phyloP scores from a whole-genome alignment of 1,140 invertebrate genomes.

The Paraescarpia echinospica region DNA sequence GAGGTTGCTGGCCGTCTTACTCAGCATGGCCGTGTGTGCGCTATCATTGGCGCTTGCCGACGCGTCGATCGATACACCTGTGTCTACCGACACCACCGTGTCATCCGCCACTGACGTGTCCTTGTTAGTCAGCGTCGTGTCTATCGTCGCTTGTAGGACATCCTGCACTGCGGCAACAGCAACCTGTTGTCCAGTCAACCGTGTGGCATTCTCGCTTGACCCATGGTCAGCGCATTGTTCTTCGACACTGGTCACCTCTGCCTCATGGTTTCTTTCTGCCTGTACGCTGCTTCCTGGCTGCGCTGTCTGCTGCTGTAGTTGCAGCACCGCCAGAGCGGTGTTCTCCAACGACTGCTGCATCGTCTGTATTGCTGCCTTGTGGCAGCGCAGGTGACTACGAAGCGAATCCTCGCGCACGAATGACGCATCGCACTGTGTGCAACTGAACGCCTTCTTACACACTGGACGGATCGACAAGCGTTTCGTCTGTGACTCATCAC shows the following conservation, averaged over 20 bases:
- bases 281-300: neutral
- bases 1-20: neutral
- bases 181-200: neutral
- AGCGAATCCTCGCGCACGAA: conserved; percentile 56
- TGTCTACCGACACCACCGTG: too few relatives aligned
- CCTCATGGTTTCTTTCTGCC: neutral
- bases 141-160: neutral
- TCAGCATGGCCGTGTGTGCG: neutral
- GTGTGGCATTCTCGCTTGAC: neutral
- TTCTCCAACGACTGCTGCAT: conserved; percentile 32
- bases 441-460: conserved; percentile 43
- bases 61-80: too few relatives aligned
- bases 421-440: conserved; percentile 43
- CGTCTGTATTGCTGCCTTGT: conserved; percentile 26
- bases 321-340: conserved; percentile 40
- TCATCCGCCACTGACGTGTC: neutral
- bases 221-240: neutral
- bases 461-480: conserved; percentile 28
- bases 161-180: neutral
- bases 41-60: neutral
- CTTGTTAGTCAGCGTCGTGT: too few relatives aligned
- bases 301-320: neutral
- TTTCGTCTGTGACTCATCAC: neutral
- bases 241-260: neutral
- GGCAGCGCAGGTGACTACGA: conserved; percentile 51